Base-by-base conservation (phyloP, 1,140 invertebrate species). In the Oscheius sp. region DNA sequence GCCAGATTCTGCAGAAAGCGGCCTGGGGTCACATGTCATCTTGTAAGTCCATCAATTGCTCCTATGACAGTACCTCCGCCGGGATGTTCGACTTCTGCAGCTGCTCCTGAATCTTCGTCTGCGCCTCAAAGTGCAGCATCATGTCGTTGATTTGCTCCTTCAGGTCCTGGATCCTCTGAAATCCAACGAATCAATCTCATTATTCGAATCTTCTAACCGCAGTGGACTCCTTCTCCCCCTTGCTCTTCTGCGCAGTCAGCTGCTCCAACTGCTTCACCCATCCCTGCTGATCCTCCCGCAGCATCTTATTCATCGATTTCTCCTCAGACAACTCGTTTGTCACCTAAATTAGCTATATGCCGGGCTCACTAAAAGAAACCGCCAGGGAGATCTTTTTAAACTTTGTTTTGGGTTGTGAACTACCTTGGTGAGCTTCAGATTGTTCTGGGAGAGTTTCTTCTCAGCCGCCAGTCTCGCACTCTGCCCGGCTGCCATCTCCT, bases 81-180 rank as follows among this genome's bases (percentile, higher is more conserved):
- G 36, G 46, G 15, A 71, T 29, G 1, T n/a, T 71, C 36, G 38
- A 49, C 13, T 73, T 55, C 1, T 59, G 55, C 2, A 72, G 15
- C 49, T 82, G 69, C 31, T 79, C 73, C n/a, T 69, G 31, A 4
- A 81, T 31, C 28, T 75, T 78, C 29, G 68, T 65, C 81, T 92
- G 91, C 10, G 93, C 93, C 79, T 97, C 93, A 65, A 98, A 88
- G 84, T 91, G 95, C 87, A 97, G 94, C 93, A 97, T 95, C 0
- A 99, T 87, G 88, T 98, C 95, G 15, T 92, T 87, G 0, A 97
- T 86, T 87, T 98, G 94, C 77, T 97, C 94, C 78, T 91, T 89
- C 10, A 98, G 87, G 18, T 95, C 93, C 0, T 83, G 72, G 1
- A 95, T 88, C 88, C 95, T 91, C 78, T 88, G 80, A 49, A n/a